Evolutionary conservation across 2,888 invertebrate species (phyloP).

Genomic region (Atherix ibis): DNA sequence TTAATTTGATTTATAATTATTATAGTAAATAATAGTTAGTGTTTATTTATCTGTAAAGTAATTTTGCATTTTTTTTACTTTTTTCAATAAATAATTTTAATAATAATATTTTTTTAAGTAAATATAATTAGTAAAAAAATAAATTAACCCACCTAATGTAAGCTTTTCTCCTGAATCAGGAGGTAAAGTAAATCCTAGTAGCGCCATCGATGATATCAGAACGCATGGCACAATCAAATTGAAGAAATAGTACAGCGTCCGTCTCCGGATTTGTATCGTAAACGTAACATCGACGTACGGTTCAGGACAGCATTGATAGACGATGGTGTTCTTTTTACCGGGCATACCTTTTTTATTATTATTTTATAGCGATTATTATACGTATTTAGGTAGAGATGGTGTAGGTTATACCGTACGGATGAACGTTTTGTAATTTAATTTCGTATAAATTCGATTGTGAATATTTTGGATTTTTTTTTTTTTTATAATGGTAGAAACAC

Average conservation of each 20-base stretch:
- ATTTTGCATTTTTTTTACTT: background rate
- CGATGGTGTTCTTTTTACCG: slow-evolving; percentile 77
- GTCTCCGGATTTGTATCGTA: slow-evolving; percentile 86
- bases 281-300: slow-evolving; percentile 86
- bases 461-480: too few species aligned
- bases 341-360: slow-evolving; percentile 59
- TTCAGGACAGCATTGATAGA: slow-evolving; percentile 85
- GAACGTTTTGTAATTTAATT: background rate
- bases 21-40: background rate
- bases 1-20: too few species aligned
- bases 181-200: slow-evolving; percentile 94
- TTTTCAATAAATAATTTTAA: background rate
- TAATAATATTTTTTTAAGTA: background rate
- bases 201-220: slow-evolving; percentile 95
- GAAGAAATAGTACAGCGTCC: slow-evolving; percentile 97
- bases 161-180: slow-evolving; percentile 53
- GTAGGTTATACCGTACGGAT: too few species aligned
- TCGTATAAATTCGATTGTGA: too few species aligned
- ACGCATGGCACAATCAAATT: slow-evolving; percentile 99
- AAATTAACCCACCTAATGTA: slow-evolving; percentile 34
- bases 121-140: too few species aligned
- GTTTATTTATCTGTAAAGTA: background rate
- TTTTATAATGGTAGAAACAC: too few species aligned
- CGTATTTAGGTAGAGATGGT: too few species aligned
- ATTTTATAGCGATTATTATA: too few species aligned